A percentile compares a stretch with the other conserved stretches of the same genome.
phyloP scores from a whole-genome alignment of 2,888 invertebrate species.

The Sepioteuthis lessoniana region DNA sequence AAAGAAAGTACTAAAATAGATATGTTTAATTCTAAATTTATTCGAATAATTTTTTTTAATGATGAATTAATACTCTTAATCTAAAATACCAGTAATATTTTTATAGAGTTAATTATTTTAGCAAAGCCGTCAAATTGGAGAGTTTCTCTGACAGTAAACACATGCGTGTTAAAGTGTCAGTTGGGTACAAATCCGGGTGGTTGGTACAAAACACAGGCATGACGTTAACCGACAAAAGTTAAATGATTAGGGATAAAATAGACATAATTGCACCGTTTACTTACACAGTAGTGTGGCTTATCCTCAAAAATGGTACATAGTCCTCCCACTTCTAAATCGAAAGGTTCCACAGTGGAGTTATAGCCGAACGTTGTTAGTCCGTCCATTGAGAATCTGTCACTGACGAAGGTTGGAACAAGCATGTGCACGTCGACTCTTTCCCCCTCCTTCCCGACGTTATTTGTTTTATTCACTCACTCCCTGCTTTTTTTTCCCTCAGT shows the following conservation, averaged over 20 bases:
- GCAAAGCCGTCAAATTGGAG: no score
- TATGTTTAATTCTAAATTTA: no score
- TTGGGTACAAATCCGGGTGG: not conserved
- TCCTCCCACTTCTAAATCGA: conserved; percentile 45
- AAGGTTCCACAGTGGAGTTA: conserved; percentile 46
- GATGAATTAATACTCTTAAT: no score
- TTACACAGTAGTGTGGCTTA: conserved; percentile 46
- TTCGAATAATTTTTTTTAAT: no score
- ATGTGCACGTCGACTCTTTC: not conserved
- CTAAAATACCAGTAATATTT: no score
- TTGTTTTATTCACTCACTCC: not conserved
- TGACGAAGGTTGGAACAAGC: not conserved
- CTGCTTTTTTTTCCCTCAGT: not conserved
- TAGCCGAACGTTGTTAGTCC: conserved; percentile 39
- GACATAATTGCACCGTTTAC: not conserved
- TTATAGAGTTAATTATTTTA: no score
- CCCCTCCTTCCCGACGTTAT: not conserved
- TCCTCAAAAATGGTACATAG: conserved; percentile 47
- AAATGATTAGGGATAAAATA: not conserved
- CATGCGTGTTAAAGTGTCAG: not conserved
- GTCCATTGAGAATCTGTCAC: conserved; percentile 44
- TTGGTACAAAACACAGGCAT: not conserved
- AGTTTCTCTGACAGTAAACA: not conserved
- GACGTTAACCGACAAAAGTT: not conserved
- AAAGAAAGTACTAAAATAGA: no score